Base-by-base conservation (phyloP, 2,888 invertebrate genomes). In the Nasonia oneida region DNA sequence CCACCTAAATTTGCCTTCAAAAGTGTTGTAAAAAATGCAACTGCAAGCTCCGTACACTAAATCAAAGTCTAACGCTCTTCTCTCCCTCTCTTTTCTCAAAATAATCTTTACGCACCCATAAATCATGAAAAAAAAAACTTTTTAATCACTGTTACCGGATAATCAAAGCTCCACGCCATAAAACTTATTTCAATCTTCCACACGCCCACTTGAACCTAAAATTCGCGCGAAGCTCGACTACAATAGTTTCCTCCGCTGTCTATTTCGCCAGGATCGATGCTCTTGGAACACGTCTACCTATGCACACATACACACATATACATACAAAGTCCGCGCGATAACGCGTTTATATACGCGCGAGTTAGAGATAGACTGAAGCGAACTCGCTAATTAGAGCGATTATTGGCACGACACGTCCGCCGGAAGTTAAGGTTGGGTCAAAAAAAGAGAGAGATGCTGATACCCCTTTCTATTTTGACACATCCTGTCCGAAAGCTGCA, bases 311-410 rank as follows among this genome's bases (percentile, higher is more conserved):
- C 1, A 5, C 2, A 29, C 33, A 10, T 33, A 14, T 33, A 29
- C 23, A 67, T 33, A 67, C 33, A 12, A 33, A 23, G 12, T 23
- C 29, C 14, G 14, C 8, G 14, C 29, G 29, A 67, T 67, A 67
- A 33, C 64, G 64, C 64, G 12, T 67, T 67, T 67, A 57, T 8
- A 33, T 14, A 23, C 8, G 64, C 14, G 64, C 23, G 29, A 14
- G 64, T 2, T 29, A 12, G 29, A 29, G 33, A 29, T 33, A 67
- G 64, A 6, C n/a, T 6, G 57, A 39, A 18, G 37, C 12, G 10
- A 23, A 39, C 42, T 73, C 42, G 47, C 73, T n/a, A 73, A 73
- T 73, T 73, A 73, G 23, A 73, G 42, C 42, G 42, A 47, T 47
- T 73, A 47, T 73, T 73, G 73, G 73, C 47, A 23, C 73, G 23